Percentiles rank a stretch among this genome's conserved stretches.
Conservation (phyloP, 2,113 vertebrate genomes). For the Indicator maculatus region DNA sequence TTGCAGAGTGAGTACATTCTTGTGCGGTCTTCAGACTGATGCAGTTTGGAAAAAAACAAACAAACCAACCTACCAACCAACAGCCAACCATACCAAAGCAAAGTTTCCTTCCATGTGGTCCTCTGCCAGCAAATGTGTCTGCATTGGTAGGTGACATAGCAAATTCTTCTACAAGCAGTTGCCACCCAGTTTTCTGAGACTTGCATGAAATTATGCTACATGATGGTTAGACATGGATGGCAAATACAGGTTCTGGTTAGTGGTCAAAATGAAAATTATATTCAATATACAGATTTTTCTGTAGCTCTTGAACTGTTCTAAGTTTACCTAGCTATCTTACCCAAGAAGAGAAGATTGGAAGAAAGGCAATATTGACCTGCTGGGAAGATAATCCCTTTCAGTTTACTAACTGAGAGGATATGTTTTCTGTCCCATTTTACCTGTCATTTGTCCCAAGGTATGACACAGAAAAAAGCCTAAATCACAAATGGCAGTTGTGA, state of each 20-base stretch:
- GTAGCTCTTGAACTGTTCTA: neutral
- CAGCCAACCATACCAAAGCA: neutral
- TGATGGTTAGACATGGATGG: neutral
- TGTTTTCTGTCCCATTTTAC: neutral
- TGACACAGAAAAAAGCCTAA: neutral
- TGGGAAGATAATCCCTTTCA: neutral
- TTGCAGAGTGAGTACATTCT: constrained; percentile 21
- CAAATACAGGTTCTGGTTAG: neutral
- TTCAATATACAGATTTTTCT: neutral
- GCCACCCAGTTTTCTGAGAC: neutral
- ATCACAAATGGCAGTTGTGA: neutral
- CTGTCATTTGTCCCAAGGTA: neutral
- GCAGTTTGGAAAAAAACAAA: neutral
- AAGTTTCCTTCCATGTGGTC: neutral
- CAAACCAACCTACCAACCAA: neutral
- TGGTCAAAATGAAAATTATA: neutral
- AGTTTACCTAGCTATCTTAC: neutral
- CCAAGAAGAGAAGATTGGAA: neutral
- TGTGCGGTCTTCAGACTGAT: constrained; percentile 18
- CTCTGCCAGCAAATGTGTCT: neutral
- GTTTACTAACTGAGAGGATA: neutral
- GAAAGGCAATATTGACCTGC: neutral
- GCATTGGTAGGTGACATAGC: neutral
- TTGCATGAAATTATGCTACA: neutral
- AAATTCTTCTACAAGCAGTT: neutral